Evolutionary conservation across 2,797 vertebrate species (phyloP), one percentile per base, ranked within the genome.

Genomic region (Nothura maculosa): DNA sequence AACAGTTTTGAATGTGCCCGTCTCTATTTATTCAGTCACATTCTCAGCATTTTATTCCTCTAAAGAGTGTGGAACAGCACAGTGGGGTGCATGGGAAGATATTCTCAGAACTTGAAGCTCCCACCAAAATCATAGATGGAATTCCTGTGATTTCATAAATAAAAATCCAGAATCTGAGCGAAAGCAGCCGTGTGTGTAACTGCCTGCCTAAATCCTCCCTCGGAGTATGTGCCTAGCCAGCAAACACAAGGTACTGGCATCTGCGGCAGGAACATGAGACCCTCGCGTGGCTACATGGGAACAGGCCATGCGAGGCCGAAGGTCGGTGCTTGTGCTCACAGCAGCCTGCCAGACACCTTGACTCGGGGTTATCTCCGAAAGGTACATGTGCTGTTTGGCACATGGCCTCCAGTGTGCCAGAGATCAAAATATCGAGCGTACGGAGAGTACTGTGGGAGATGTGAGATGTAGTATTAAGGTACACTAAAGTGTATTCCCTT

Each of bases 361-460:
- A 89, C 69, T 67, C 86, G 62, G 63, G 90, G 78, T 91, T 90
- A 81, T 81, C 96, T 90, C 87, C 48, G 85, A 79, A 76, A 47
- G 16, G 74, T 85, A 89, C 85, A 95, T 72, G 62, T 28, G 9
- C 52, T 40, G 36, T 48, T 76, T 72, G 90, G 85, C 67, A 86
- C 42, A 4, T 6, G 45, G 45, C 6, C 84, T 40, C 54, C 54
- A n/a, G 68, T 27, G 22, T 24, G 64, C 45, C 64, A 85, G 76
- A 77, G 83, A 90, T 78, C 38, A 14, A 64, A 92, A 81, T 87
- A 38, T 73, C 28, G 54, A 45, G 32, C 4, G 45, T 47, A 38
- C 20, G 40, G 66, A 87, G 63, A 42, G 10, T 43, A 34, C 77
- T 36, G 5, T 10, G 32, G 77, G 62, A 81, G 25, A 60, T 43